A percentile compares a stretch with the other conserved stretches of the same genome.
Conservation (phyloP, 2,888 invertebrate genomes). For the Drosophila putrida region DNA sequence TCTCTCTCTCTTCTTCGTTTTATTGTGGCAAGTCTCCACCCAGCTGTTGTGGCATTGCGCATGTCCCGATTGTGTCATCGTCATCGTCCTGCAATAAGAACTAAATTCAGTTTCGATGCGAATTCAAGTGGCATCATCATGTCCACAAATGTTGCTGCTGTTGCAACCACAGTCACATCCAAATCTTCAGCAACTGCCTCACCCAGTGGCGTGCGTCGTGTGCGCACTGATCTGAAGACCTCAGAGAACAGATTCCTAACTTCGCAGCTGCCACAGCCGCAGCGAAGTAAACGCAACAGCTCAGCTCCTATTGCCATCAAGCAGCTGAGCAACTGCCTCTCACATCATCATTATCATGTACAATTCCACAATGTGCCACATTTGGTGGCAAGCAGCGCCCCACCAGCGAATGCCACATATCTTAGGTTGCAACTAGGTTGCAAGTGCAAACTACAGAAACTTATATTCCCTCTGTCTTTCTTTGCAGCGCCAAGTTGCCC, state of each 20-base stretch:
- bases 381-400: conserved; percentile 57
- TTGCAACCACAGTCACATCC: neutral
- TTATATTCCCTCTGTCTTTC: conserved; percentile 10
- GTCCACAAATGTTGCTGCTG: conserved; percentile 43
- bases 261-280: conserved; percentile 53
- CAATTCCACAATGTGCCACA: conserved; percentile 39
- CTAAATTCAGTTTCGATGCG: conserved; percentile 20
- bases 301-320: conserved; percentile 73
- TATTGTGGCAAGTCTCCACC: conserved; percentile 46
- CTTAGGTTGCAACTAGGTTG: conserved; percentile 42
- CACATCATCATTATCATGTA: conserved; percentile 23
- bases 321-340: conserved; percentile 25
- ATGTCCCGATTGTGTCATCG: conserved; percentile 83
- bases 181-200: conserved; percentile 56
- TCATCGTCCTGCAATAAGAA: conserved; percentile 37
- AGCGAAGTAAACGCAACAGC: conserved; percentile 58
- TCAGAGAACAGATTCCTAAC: conserved; percentile 83
- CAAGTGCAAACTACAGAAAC: no score
- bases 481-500: conserved; percentile 84
- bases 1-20: neutral
- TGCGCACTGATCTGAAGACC: conserved; percentile 85
- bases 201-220: conserved; percentile 83
- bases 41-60: conserved; percentile 75
- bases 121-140: conserved; percentile 36
- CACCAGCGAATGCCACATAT: conserved; percentile 59